Percentiles rank a stretch among this genome's conserved stretches.
Evolutionary conservation across 1,140 invertebrate genomes (phyloP).

Genomic region (Cryptotermes secundus): DNA sequence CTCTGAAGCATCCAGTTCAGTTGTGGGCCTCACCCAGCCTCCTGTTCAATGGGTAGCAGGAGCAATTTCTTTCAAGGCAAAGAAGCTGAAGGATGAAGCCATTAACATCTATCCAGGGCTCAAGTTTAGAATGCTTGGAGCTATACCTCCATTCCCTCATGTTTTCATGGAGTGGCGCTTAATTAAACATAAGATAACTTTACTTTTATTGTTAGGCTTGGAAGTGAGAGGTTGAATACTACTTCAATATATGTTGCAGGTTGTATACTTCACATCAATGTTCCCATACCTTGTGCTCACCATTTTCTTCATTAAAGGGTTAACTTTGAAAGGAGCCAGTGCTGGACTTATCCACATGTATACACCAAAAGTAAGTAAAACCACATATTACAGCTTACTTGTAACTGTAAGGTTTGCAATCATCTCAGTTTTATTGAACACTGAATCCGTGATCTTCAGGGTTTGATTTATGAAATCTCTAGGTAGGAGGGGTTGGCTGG

Average conservation of each 20-base stretch:
- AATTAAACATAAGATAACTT: too few species aligned
- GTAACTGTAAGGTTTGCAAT: neutral
- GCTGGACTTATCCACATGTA: constrained; percentile 90
- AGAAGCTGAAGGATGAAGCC: too few species aligned
- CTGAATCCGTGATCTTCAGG: neutral
- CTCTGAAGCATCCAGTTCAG: too few species aligned
- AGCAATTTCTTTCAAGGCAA: too few species aligned
- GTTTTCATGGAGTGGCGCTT: too few species aligned
- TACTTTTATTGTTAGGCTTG: too few species aligned
- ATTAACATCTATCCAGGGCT: too few species aligned
- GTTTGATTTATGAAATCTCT: neutral
- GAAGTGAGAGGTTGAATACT: too few species aligned
- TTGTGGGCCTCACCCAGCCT: too few species aligned
- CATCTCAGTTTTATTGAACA: neutral
- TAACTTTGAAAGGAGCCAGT: constrained; percentile 84
- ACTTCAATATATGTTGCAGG: constrained; percentile 55
- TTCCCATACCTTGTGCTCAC: constrained; percentile 94
- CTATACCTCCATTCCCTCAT: too few species aligned
- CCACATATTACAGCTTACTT: neutral
- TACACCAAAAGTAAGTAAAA: constrained; percentile 72
- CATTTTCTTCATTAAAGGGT: constrained; percentile 90
- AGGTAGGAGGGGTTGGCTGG: neutral
- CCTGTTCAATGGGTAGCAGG: too few species aligned
- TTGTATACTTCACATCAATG: constrained; percentile 94
- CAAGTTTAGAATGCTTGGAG: too few species aligned